Conservation (phyloP, 1,140 invertebrate species). For the Penaeus indicus region DNA sequence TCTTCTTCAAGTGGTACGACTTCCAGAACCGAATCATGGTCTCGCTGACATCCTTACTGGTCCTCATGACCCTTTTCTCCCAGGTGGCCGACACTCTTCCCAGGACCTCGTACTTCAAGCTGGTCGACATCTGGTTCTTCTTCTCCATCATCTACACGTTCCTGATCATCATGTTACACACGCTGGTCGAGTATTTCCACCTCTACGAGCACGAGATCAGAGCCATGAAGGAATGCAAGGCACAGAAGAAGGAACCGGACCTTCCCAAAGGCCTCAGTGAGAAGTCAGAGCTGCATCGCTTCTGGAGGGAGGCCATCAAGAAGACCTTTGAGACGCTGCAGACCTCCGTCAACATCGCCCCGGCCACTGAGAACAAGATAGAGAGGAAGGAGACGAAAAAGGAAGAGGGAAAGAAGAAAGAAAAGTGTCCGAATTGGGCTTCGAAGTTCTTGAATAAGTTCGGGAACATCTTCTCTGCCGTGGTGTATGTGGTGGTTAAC, state of each 20-base stretch:
- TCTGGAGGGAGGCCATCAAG: too few species aligned
- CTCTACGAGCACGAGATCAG: background rate
- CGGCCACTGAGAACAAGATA: background rate
- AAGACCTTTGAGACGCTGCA: background rate
- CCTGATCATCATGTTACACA: slow-evolving; percentile 59
- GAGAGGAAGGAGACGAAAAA: too few species aligned
- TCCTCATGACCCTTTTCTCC: slow-evolving; percentile 53
- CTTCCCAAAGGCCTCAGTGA: too few species aligned
- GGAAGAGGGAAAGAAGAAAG: background rate
- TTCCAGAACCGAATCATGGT: slow-evolving; percentile 59
- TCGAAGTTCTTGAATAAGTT: slow-evolving; percentile 36
- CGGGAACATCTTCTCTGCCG: background rate
- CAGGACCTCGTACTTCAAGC: slow-evolving; percentile 61
- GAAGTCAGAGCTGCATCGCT: too few species aligned
- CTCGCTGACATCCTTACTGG: slow-evolving; percentile 51
- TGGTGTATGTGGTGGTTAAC: slow-evolving; percentile 7
- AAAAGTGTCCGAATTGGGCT: background rate
- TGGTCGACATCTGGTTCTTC: slow-evolving; percentile 59
- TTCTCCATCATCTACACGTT: slow-evolving; percentile 57
- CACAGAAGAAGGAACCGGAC: too few species aligned
- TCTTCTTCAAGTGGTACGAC: slow-evolving; percentile 55
- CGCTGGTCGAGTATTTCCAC: slow-evolving; percentile 48
- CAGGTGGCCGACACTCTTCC: slow-evolving; percentile 52
- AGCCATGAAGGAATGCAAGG: too few species aligned
- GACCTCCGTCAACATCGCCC: background rate